Percentiles rank a stretch among this genome's conserved stretches.
phyloP scores from a whole-genome alignment of 2,113 vertebrate species.

The Pterophyllum scalare region DNA sequence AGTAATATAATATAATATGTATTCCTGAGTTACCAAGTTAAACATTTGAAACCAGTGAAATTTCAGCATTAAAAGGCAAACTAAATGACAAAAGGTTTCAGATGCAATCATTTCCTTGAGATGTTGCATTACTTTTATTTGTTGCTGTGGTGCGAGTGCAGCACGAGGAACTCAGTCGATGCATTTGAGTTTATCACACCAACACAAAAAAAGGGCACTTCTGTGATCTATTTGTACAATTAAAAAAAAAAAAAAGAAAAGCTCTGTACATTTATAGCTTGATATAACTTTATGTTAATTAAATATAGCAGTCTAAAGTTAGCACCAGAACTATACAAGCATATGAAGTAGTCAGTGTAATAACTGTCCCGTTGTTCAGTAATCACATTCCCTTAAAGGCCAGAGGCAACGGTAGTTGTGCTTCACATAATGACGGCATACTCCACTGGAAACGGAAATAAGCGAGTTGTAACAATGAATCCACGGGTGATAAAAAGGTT shows the following conservation, averaged over 20 bases:
- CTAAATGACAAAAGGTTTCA: slow-evolving; percentile 36
- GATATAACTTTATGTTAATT: slow-evolving; percentile 58
- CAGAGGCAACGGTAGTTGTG: slow-evolving; percentile 40
- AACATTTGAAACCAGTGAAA: background rate
- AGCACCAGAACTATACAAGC: slow-evolving; percentile 57
- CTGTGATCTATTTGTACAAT: slow-evolving; percentile 26
- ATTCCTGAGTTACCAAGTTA: background rate
- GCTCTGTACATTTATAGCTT: slow-evolving; percentile 22
- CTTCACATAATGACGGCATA: slow-evolving; percentile 52
- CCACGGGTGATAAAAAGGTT: slow-evolving; percentile 26
- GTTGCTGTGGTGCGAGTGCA: slow-evolving; percentile 61
- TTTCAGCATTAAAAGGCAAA: background rate
- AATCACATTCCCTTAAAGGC: slow-evolving; percentile 49
- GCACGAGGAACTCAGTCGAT: slow-evolving; percentile 62
- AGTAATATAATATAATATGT: too few species aligned
- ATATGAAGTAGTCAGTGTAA: slow-evolving; percentile 36
- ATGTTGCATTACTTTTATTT: slow-evolving; percentile 66
- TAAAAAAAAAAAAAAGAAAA: slow-evolving; percentile 16
- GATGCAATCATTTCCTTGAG: slow-evolving; percentile 19
- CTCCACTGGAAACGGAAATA: slow-evolving; percentile 50
- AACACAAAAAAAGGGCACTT: slow-evolving; percentile 24
- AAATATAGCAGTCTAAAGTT: slow-evolving; percentile 60
- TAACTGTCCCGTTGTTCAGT: slow-evolving; percentile 29
- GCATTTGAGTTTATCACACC: slow-evolving; percentile 45
- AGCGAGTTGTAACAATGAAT: slow-evolving; percentile 36